A percentile compares a stretch with the other conserved stretches of the same genome.
These are phyloP conservation scores for Channallabes apus DNA, from an alignment of 2,797 vertebrate species.

Conservation along the genomic window DNA sequence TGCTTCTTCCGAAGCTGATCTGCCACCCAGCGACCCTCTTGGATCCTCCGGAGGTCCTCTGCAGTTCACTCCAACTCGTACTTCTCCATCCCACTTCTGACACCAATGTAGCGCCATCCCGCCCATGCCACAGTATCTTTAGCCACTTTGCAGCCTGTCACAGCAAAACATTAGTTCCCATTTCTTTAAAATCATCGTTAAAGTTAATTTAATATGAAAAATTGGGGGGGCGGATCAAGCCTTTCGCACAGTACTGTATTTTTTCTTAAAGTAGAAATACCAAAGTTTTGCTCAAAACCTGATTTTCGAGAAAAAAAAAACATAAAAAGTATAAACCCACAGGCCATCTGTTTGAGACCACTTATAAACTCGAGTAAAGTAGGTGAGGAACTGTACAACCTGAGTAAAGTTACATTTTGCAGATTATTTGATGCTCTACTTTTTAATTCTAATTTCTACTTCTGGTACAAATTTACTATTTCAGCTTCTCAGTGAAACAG, in stretches of 20 bases:
- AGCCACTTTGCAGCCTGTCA: no score
- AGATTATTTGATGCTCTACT: neutral
- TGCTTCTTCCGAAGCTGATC: no score
- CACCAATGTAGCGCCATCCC: no score
- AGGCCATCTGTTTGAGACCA: neutral
- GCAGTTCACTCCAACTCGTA: no score
- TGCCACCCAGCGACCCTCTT: no score
- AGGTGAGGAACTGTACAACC: neutral
- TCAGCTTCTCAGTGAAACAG: neutral
- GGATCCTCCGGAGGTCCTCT: no score
- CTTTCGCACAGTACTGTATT: neutral
- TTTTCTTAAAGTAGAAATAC: neutral
- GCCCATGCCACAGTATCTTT: no score
- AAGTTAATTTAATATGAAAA: no score
- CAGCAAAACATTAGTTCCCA: no score
- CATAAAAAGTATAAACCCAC: neutral
- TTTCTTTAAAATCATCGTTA: no score
- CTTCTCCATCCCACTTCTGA: no score
- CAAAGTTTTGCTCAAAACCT: no score
- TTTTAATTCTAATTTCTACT: neutral
- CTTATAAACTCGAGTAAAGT: neutral
- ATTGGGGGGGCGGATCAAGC: neutral
- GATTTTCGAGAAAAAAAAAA: neutral
- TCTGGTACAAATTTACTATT: neutral
- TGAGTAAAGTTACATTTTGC: neutral